These are phyloP conservation scores for Ceyx margarethae DNA, from an alignment of 2,113 vertebrate genomes.

Conservation along the genomic window DNA sequence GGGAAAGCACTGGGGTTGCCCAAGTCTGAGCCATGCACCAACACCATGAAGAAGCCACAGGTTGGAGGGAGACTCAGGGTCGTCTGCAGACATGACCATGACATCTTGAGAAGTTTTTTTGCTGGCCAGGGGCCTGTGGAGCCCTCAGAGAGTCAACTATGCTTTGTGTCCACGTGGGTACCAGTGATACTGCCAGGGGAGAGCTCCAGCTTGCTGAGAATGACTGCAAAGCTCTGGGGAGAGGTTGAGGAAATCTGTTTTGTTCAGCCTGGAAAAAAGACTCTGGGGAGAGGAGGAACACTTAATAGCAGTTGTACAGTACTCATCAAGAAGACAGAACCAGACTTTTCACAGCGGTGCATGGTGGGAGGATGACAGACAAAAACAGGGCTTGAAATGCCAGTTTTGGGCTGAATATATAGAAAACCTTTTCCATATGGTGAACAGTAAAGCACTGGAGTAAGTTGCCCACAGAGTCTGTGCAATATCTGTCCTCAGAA, in stretches of 20 bases:
- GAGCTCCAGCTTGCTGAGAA: not conserved
- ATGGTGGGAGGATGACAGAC: not conserved
- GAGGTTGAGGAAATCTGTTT: not conserved
- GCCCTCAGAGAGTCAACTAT: not conserved
- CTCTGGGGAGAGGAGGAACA: not conserved
- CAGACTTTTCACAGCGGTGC: not conserved
- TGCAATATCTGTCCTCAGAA: not conserved
- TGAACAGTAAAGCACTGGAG: not conserved
- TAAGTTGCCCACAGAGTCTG: not conserved
- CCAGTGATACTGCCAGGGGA: not conserved
- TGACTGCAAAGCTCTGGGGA: not conserved
- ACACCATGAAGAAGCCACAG: accelerated
- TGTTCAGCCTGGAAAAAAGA: not conserved
- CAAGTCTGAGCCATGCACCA: accelerated
- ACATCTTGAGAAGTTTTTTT: not conserved
- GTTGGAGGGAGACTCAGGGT: accelerated
- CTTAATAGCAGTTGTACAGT: not conserved
- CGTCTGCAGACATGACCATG: not conserved
- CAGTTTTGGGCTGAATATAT: not conserved
- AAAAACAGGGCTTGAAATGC: not conserved
- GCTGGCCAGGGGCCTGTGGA: not conserved
- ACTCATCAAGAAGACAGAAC: not conserved
- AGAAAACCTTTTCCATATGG: not conserved
- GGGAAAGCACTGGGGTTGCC: not conserved
- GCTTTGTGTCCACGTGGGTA: not conserved